These are phyloP conservation scores for Beaufortia kweichowensis DNA, from an alignment of 2,113 vertebrate genomes.

Conservation along the genomic window DNA sequence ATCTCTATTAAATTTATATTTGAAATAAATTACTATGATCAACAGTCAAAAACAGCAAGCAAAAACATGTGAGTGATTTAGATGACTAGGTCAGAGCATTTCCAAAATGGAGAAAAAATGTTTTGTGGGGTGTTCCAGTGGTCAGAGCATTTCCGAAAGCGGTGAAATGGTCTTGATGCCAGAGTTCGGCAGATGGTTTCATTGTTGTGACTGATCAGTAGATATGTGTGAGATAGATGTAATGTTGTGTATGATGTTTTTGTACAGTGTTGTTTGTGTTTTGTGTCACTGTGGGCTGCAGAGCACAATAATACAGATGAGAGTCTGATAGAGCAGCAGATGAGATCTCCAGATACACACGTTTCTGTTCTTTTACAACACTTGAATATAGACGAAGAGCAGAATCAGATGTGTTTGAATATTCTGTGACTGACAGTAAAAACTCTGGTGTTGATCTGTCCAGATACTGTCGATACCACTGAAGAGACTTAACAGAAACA, in stretches of 20 bases:
- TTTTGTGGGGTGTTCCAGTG: too few relatives aligned
- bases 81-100: too few relatives aligned
- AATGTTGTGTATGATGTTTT: neutral
- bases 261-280: neutral
- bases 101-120: too few relatives aligned
- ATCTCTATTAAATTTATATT: too few relatives aligned
- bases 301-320: slow-evolving; percentile 32
- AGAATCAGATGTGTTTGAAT: neutral
- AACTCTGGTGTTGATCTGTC: neutral
- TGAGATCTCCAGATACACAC: slow-evolving; percentile 6
- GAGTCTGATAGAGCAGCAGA: slow-evolving; percentile 3
- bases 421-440: neutral
- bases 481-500: neutral
- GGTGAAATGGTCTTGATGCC: too few relatives aligned
- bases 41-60: too few relatives aligned
- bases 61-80: too few relatives aligned
- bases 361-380: neutral
- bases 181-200: too few relatives aligned
- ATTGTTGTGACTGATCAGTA: too few relatives aligned
- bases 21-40: too few relatives aligned
- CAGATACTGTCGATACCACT: slow-evolving; percentile 4
- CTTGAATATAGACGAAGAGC: neutral
- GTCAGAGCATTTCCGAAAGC: too few relatives aligned
- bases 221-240: too few relatives aligned
- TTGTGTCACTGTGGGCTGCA: neutral